A percentile compares a stretch with the other conserved stretches of the same genome.
These are phyloP conservation scores for Protonibea diacanthus DNA, from an alignment of 2,797 vertebrate species.

Conservation along the genomic window DNA sequence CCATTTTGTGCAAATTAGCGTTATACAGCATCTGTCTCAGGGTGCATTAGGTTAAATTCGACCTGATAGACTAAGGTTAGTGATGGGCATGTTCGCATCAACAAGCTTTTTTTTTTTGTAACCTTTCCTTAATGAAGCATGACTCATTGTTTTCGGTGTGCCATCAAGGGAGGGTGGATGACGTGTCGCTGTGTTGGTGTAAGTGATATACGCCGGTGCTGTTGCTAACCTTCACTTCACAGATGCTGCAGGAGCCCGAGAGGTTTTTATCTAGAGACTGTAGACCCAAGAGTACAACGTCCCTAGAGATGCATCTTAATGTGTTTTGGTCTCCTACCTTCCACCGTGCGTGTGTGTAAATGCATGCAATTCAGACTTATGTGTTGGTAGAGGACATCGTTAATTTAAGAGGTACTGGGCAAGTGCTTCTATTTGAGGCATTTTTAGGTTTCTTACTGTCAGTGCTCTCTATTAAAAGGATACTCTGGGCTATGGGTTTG, in stretches of 20 bases:
- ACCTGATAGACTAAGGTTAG: neutral
- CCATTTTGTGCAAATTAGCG: constrained; percentile 2
- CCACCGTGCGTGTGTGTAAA: constrained; percentile 23
- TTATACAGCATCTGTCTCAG: neutral
- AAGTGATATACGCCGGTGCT: constrained; percentile 41
- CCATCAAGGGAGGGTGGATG: constrained; percentile 30
- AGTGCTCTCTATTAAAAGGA: constrained; percentile 37
- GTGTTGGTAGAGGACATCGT: constrained; percentile 56
- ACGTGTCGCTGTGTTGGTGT: constrained; percentile 42
- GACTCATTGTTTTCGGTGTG: constrained; percentile 61
- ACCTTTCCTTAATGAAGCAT: constrained; percentile 46
- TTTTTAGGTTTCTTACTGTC: constrained; percentile 49
- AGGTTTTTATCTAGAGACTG: constrained; percentile 51
- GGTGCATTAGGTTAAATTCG: constrained; percentile 9
- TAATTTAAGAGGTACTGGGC: constrained; percentile 66
- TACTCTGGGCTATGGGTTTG: neutral
- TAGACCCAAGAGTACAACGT: constrained; percentile 28
- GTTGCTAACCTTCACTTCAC: constrained; percentile 52
- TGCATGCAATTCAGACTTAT: constrained; percentile 34
- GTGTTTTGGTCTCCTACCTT: constrained; percentile 35
- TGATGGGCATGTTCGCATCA: constrained; percentile 12
- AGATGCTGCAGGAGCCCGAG: constrained; percentile 40
- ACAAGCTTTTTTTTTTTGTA: constrained; percentile 12
- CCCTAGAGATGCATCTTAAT: constrained; percentile 53
- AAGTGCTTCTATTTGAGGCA: constrained; percentile 69